These are phyloP conservation scores for Crocuta crocuta DNA, from an alignment of 2,113 vertebrate species.

Conservation along the genomic window DNA sequence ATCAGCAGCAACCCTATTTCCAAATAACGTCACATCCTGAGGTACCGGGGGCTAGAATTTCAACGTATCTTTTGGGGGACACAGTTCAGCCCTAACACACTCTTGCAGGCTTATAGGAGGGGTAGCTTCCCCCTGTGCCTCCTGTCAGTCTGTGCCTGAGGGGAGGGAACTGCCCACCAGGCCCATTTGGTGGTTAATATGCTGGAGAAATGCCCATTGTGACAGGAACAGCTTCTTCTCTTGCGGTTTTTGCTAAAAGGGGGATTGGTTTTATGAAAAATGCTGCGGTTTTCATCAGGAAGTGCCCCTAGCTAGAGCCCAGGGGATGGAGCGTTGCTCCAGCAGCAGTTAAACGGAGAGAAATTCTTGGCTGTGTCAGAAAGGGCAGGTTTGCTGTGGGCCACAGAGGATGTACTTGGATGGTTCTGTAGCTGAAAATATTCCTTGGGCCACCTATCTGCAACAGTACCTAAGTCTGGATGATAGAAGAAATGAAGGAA, in stretches of 20 bases:
- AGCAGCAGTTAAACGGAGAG: not conserved
- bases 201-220: constrained; percentile 62
- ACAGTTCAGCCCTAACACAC: not conserved
- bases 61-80: not conserved
- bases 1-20: not conserved
- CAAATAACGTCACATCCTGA: not conserved
- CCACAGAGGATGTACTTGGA: not conserved
- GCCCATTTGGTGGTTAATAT: not conserved
- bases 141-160: not conserved
- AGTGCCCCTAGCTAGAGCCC: constrained; percentile 49
- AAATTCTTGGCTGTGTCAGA: not conserved
- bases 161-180: not conserved
- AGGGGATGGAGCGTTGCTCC: not conserved
- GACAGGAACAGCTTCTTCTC: constrained; percentile 69
- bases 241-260: constrained; percentile 67
- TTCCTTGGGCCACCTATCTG: not conserved
- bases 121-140: not conserved
- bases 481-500: not conserved
- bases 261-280: constrained; percentile 59
- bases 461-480: not conserved
- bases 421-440: not conserved
- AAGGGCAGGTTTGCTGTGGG: not conserved
- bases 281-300: constrained; percentile 76
- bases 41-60: not conserved
- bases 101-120: not conserved